Evolutionary conservation across 2,888 invertebrate species (phyloP).

Genomic region (Epistrophe eligans): DNA sequence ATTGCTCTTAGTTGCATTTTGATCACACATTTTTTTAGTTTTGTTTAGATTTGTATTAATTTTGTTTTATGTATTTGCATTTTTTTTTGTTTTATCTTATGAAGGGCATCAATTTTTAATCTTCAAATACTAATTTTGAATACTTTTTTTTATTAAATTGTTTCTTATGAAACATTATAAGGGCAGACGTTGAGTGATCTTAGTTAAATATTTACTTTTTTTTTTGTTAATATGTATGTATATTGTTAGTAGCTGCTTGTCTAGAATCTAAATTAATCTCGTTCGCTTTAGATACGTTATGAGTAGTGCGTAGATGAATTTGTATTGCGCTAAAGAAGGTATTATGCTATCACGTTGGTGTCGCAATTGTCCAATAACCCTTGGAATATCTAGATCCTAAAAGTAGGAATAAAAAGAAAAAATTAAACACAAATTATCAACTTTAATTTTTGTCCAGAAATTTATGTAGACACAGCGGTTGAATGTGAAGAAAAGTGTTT

Average conservation of each 20-base stretch:
- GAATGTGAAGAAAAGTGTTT: background rate
- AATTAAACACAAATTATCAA: background rate
- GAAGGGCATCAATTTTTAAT: slow-evolving; percentile 27
- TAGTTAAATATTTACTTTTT: slow-evolving; percentile 34
- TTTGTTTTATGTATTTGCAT: slow-evolving; percentile 18
- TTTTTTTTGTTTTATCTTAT: slow-evolving; percentile 48
- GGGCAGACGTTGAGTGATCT: slow-evolving; percentile 32
- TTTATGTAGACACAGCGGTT: background rate
- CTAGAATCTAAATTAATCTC: slow-evolving; percentile 88
- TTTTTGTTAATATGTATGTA: slow-evolving; percentile 14
- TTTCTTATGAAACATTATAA: slow-evolving; percentile 10
- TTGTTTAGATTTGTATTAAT: slow-evolving; percentile 11
- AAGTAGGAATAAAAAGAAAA: slow-evolving; percentile 69
- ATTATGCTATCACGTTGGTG: slow-evolving; percentile 95
- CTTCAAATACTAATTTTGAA: slow-evolving; percentile 40
- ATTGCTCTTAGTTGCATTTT: slow-evolving; percentile 72
- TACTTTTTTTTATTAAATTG: slow-evolving; percentile 32
- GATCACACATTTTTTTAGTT: slow-evolving; percentile 60
- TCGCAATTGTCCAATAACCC: slow-evolving; percentile 91
- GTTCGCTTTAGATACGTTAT: slow-evolving; percentile 94
- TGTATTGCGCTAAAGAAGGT: slow-evolving; percentile 94
- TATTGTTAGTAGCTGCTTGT: slow-evolving; percentile 40
- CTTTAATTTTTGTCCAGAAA: background rate
- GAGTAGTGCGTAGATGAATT: slow-evolving; percentile 93
- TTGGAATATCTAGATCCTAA: slow-evolving; percentile 94